Evolutionary conservation across 2,797 vertebrate species (phyloP).

Genomic region (Tinamus major): DNA sequence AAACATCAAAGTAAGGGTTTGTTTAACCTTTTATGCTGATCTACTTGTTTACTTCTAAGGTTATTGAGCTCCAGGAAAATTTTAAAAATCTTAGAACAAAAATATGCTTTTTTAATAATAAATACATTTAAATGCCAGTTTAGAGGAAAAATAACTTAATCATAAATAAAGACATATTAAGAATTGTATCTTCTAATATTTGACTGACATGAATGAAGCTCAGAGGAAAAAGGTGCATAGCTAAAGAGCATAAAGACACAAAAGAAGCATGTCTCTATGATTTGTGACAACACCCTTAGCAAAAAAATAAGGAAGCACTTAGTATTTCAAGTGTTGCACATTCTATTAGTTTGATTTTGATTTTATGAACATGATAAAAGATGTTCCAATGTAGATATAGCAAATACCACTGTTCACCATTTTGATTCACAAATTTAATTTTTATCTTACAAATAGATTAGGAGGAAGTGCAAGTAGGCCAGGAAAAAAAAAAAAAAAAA

Average conservation of each 20-base stretch:
- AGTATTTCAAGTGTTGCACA: background rate
- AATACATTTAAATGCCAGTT: background rate
- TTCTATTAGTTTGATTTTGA: background rate
- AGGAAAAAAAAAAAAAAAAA: rapidly evolving
- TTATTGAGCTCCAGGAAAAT: background rate
- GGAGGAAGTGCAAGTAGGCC: background rate
- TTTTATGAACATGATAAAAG: background rate
- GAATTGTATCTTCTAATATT: background rate
- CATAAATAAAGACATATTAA: background rate
- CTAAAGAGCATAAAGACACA: background rate
- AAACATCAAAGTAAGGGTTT: background rate
- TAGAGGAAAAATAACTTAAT: rapidly evolving
- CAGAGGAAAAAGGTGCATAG: background rate
- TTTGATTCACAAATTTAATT: background rate
- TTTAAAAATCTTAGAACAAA: background rate
- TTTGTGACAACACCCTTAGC: background rate
- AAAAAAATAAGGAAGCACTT: background rate
- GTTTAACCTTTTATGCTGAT: background rate
- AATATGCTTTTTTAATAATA: background rate
- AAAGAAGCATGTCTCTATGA: background rate
- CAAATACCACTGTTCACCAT: background rate
- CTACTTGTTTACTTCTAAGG: background rate
- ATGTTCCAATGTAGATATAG: background rate
- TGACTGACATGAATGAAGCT: background rate
- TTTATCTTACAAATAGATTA: background rate